Conservation (phyloP, 1,140 invertebrate species). For the Ceratosolen fusciceps region DNA sequence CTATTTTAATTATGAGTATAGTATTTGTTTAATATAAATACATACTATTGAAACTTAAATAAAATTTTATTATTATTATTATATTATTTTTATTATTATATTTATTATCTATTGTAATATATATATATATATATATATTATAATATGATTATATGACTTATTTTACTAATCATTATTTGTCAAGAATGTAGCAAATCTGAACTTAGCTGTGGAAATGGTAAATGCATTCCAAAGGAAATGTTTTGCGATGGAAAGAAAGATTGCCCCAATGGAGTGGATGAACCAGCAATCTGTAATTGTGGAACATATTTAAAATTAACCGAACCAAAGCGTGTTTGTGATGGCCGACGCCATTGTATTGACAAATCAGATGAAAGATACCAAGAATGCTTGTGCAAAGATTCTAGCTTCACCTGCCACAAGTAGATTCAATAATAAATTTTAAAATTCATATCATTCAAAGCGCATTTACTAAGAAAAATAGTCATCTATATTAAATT, state of each 20-base stretch:
- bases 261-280: constrained; percentile 81
- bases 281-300: constrained; percentile 78
- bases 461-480: no score
- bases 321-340: constrained; percentile 79
- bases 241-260: constrained; percentile 79
- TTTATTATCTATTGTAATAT: no score
- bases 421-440: constrained; percentile 51
- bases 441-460: no score
- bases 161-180: constrained; percentile 54
- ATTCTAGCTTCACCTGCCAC: constrained; percentile 70
- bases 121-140: no score
- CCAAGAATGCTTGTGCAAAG: constrained; percentile 75
- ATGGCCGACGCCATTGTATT: constrained; percentile 83
- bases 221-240: constrained; percentile 77
- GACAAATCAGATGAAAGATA: constrained; percentile 85
- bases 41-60: no score
- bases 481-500: no score
- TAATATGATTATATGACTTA: no score
- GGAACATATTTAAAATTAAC: constrained; percentile 78
- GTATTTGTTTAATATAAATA: no score
- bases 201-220: constrained; percentile 77
- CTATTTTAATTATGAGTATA: no score
- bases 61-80: no score
- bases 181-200: constrained; percentile 74
- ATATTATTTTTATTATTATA: no score